A percentile compares a stretch with the other conserved stretches of the same genome.
Conservation (phyloP, 2,888 invertebrate genomes). For the Mimas tiliae region DNA sequence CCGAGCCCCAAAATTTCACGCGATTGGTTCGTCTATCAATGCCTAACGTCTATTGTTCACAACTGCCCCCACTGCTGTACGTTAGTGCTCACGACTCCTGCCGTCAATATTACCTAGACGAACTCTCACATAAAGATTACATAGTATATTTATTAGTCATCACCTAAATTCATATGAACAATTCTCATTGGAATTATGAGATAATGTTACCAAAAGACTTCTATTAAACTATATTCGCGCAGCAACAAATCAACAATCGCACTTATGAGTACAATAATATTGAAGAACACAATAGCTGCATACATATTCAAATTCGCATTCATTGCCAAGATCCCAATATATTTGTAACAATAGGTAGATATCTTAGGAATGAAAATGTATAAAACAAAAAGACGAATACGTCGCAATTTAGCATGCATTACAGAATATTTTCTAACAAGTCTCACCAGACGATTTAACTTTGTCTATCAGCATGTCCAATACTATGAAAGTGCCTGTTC, state of each 20-base stretch:
- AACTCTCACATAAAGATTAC: too few relatives aligned
- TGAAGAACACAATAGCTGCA: background rate
- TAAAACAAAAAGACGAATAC: background rate
- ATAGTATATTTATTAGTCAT: too few relatives aligned
- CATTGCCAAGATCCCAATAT: background rate
- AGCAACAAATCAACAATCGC: background rate
- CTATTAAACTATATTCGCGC: background rate
- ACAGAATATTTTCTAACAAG: conserved; percentile 1
- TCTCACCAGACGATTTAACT: conserved; percentile 91
- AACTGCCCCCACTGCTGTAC: too few relatives aligned
- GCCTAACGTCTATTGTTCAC: too few relatives aligned
- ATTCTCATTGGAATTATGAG: too few relatives aligned
- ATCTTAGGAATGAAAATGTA: background rate
- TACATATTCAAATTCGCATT: conserved; percentile 20
- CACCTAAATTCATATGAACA: too few relatives aligned
- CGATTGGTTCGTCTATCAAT: too few relatives aligned
- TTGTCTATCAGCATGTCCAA: conserved; percentile 98
- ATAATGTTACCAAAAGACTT: too few relatives aligned
- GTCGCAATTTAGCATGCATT: background rate
- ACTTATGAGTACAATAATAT: background rate
- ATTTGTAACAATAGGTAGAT: background rate
- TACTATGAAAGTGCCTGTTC: conserved; percentile 99
- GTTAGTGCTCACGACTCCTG: too few relatives aligned
- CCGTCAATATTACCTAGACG: too few relatives aligned
- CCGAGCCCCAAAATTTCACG: too few relatives aligned